Conservation (phyloP, 2,888 invertebrate genomes). For the Leucophenga montana region DNA sequence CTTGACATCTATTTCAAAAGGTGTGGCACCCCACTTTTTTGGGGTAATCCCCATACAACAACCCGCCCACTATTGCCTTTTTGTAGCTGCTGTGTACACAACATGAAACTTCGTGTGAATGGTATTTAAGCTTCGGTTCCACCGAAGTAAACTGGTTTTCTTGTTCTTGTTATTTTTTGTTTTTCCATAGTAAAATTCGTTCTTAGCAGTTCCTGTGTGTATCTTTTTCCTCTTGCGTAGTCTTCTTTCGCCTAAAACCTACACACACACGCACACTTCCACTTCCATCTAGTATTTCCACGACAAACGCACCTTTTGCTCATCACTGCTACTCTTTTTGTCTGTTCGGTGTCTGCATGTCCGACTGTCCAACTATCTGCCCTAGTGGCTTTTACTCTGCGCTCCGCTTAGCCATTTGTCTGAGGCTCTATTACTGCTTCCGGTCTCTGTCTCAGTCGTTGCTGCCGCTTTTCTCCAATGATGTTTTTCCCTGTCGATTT, state of each 20-base stretch:
- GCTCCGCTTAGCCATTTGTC: constrained; percentile 49
- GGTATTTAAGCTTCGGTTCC: constrained; percentile 36
- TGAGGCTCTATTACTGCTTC: constrained; percentile 63
- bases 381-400: constrained; percentile 1
- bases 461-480: constrained; percentile 51
- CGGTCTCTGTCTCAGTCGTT: constrained; percentile 51
- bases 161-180: constrained; percentile 42
- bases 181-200: constrained; percentile 41
- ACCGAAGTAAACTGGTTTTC: constrained; percentile 49
- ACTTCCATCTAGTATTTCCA: constrained; percentile 38
- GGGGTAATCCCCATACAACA: no score
- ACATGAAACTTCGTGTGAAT: no score
- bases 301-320: background rate
- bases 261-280: constrained; percentile 55
- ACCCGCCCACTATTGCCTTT: no score
- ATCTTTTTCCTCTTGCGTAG: constrained; percentile 26
- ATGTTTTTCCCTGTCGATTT: constrained; percentile 13
- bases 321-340: background rate
- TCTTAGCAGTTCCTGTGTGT: constrained; percentile 38
- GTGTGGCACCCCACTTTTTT: no score
- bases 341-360: constrained; percentile 1
- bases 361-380: background rate
- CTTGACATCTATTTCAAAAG: no score
- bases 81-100: no score
- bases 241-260: constrained; percentile 48